These are phyloP conservation scores for Fopius arisanus DNA, from an alignment of 1,140 invertebrate genomes.

Conservation along the genomic window DNA sequence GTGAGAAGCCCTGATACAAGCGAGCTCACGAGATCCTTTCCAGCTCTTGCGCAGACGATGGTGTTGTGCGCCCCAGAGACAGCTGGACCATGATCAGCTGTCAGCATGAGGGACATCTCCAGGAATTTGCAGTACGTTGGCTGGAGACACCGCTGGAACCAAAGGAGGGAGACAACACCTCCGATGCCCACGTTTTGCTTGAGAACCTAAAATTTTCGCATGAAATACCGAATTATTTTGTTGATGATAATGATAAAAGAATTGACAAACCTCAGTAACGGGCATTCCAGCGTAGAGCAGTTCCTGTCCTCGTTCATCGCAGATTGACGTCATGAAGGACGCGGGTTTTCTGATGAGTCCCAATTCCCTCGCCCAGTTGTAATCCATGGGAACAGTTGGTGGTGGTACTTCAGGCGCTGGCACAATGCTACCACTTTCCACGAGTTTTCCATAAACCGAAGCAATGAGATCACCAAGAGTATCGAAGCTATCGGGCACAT, in stretches of 20 bases:
- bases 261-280: conserved; percentile 96
- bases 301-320: conserved; percentile 98
- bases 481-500: conserved; percentile 94
- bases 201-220: too few species aligned
- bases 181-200: conserved; percentile 94
- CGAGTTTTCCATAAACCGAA: conserved; percentile 81
- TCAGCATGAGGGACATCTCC: conserved; percentile 99
- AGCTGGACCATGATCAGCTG: conserved; percentile 98
- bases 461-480: conserved; percentile 81
- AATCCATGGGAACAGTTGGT: conserved; percentile 99
- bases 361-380: conserved; percentile 97
- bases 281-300: conserved; percentile 98
- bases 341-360: conserved; percentile 98
- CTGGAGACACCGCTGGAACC: conserved; percentile 97
- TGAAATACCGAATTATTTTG: too few species aligned
- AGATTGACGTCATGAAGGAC: conserved; percentile 99
- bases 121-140: conserved; percentile 96
- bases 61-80: conserved; percentile 99
- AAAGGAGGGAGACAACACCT: conserved; percentile 94
- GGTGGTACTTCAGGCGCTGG: conserved; percentile 92
- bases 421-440: conserved; percentile 83
- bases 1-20: conserved; percentile 95
- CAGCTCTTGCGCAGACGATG: conserved; percentile 97
- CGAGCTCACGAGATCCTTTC: conserved; percentile 98
- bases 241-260: too few species aligned